phyloP scores from a whole-genome alignment of 2,888 invertebrate genomes.

The Nomada fucata region DNA sequence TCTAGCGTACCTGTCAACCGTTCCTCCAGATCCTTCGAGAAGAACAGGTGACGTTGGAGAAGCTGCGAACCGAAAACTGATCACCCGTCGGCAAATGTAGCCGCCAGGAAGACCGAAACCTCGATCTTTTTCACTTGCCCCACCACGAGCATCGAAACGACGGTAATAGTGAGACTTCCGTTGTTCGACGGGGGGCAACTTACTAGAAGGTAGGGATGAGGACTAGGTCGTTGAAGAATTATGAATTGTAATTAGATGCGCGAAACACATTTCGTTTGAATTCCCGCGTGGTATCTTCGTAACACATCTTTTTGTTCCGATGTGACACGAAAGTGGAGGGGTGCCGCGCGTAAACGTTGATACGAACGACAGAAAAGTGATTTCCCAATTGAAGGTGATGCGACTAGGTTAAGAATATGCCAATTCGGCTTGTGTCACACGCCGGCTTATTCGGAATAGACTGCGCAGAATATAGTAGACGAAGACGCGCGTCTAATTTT shows the following conservation, averaged over 20 bases:
- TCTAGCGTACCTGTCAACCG: neutral
- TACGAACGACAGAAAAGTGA: too few relatives aligned
- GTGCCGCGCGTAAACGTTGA: too few relatives aligned
- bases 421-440: too few relatives aligned
- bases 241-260: neutral
- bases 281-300: neutral
- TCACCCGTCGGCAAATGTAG: constrained; percentile 37
- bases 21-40: neutral
- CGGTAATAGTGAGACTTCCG: constrained; percentile 21
- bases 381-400: too few relatives aligned
- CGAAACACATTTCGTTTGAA: neutral
- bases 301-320: too few relatives aligned
- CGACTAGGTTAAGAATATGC: too few relatives aligned
- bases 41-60: constrained; percentile 41
- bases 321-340: too few relatives aligned
- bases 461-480: too few relatives aligned
- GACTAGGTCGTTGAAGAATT: constrained; percentile 1
- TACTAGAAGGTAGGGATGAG: constrained; percentile 23
- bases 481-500: too few relatives aligned
- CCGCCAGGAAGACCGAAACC: constrained; percentile 64
- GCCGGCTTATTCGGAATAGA: too few relatives aligned
- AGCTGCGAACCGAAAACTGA: constrained; percentile 77
- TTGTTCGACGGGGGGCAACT: neutral
- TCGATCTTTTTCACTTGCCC: constrained; percentile 41
- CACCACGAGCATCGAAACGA: constrained; percentile 28